Conservation (phyloP, 2,888 invertebrate genomes). For the Dicranocentrus wangi region DNA sequence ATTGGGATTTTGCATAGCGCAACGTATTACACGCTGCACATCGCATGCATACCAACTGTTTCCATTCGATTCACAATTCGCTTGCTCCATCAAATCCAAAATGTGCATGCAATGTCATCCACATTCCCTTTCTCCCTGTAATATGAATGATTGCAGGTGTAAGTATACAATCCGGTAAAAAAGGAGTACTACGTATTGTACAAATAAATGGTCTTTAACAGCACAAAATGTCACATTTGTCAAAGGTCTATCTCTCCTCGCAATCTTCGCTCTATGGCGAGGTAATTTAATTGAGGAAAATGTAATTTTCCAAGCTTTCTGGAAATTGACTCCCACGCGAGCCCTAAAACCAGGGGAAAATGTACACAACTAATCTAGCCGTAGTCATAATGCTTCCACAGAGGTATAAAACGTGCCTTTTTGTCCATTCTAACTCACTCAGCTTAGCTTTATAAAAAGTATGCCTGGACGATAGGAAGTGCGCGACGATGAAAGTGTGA, state of each 20-base stretch:
- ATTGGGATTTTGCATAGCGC: constrained; percentile 40
- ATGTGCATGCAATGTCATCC: neutral
- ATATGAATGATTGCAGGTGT: constrained; percentile 9
- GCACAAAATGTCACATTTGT: constrained; percentile 38
- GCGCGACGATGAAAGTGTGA: constrained; percentile 3
- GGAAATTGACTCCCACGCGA: constrained; percentile 54
- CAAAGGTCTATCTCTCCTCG: constrained; percentile 10
- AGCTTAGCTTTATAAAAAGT: constrained; percentile 12
- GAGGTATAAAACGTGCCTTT: constrained; percentile 13
- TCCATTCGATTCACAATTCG: constrained; percentile 16
- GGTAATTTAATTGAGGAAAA: constrained; percentile 51
- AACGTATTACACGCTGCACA: neutral
- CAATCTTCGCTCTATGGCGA: constrained; percentile 17
- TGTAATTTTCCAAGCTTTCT: constrained; percentile 44
- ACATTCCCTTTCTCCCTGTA: neutral
- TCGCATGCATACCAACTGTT: constrained; percentile 42
- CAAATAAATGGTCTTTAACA: neutral
- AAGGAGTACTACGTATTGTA: too few relatives aligned
- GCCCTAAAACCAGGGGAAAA: constrained; percentile 42
- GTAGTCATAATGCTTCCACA: neutral
- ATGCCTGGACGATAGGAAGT: neutral
- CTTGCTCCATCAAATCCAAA: constrained; percentile 12
- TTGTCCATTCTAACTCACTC: neutral
- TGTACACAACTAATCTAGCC: constrained; percentile 12
- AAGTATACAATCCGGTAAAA: neutral